Percentiles rank a stretch among this genome's conserved stretches.
Evolutionary conservation across 2,797 vertebrate species (phyloP).

Genomic region (Mallotus villosus): DNA sequence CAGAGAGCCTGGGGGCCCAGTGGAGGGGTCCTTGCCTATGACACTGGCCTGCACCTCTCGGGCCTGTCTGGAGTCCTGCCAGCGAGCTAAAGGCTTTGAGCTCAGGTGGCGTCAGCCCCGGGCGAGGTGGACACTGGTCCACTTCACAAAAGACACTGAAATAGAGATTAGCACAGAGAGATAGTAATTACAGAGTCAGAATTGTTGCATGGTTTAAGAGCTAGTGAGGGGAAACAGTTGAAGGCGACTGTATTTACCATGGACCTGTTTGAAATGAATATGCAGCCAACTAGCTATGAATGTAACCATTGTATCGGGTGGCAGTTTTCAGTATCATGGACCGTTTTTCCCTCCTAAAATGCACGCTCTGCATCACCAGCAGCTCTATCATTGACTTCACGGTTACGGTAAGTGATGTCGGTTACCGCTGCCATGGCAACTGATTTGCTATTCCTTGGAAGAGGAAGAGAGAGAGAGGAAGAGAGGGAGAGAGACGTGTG

Average conservation of each 20-base stretch:
- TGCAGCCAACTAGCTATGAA: neutral
- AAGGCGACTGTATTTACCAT: neutral
- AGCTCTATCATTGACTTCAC: conserved; percentile 71
- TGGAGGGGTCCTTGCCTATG: conserved; percentile 75
- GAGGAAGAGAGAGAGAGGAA: conserved; percentile 18
- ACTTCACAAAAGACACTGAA: conserved; percentile 72
- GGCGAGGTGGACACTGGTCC: conserved; percentile 66
- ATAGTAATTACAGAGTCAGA: conserved; percentile 72
- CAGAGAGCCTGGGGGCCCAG: conserved; percentile 44
- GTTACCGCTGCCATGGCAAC: conserved; percentile 83
- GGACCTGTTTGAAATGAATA: neutral
- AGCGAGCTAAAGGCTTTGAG: conserved; percentile 73
- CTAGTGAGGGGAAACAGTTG: neutral
- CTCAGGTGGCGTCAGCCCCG: conserved; percentile 65
- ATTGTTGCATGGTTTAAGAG: conserved; percentile 37
- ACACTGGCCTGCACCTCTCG: conserved; percentile 75
- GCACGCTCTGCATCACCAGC: conserved; percentile 44
- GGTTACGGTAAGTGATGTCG: conserved; percentile 72
- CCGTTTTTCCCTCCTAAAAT: conserved; percentile 38
- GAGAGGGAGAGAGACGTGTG: conserved; percentile 11
- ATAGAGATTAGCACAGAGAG: conserved; percentile 55
- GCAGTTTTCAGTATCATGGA: conserved; percentile 2
- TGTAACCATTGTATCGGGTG: conserved; percentile 14
- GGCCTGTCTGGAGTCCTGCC: conserved; percentile 74
- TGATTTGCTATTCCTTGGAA: conserved; percentile 62